These are phyloP conservation scores for Grammomys dolichurus DNA, from an alignment of 2,113 vertebrate genomes.

Conservation along the genomic window DNA sequence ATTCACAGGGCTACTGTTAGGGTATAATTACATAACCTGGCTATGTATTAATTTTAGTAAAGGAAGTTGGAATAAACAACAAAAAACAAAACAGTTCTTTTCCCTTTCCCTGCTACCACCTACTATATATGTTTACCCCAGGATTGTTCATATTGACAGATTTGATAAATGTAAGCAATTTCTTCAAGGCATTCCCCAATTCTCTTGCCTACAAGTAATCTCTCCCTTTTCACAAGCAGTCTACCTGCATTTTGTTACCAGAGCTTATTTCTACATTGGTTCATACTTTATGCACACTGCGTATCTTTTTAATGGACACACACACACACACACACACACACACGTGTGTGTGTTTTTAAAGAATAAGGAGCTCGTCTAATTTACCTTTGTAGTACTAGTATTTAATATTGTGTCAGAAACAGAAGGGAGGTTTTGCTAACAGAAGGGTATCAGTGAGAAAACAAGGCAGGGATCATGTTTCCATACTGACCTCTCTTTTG, in stretches of 20 bases:
- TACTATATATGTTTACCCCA: constrained; percentile 61
- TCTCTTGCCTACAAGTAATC: constrained; percentile 76
- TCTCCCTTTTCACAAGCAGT: constrained; percentile 62
- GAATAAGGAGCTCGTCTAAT: constrained; percentile 66
- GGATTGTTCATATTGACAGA: constrained; percentile 76
- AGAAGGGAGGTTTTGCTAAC: constrained; percentile 52
- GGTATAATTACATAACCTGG: constrained; percentile 29
- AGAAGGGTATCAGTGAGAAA: constrained; percentile 61
- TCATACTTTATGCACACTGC: constrained; percentile 73
- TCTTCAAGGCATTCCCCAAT: constrained; percentile 74
- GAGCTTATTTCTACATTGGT: constrained; percentile 65
- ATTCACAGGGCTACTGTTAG: neutral
- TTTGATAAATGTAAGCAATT: constrained; percentile 83
- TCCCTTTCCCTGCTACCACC: neutral
- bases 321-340: no score
- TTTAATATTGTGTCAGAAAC: constrained; percentile 59
- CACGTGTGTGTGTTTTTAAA: neutral
- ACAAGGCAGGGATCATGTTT: constrained; percentile 59
- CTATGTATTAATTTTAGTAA: constrained; percentile 34
- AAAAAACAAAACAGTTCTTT: constrained; percentile 13
- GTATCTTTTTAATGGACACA: constrained; percentile 41
- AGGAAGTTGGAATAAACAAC: constrained; percentile 51
- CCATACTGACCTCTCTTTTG: constrained; percentile 50
- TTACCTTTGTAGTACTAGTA: constrained; percentile 63
- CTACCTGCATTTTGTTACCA: constrained; percentile 71